phyloP scores from a whole-genome alignment of 2,888 invertebrate species.

The Drosophila neonasuta region DNA sequence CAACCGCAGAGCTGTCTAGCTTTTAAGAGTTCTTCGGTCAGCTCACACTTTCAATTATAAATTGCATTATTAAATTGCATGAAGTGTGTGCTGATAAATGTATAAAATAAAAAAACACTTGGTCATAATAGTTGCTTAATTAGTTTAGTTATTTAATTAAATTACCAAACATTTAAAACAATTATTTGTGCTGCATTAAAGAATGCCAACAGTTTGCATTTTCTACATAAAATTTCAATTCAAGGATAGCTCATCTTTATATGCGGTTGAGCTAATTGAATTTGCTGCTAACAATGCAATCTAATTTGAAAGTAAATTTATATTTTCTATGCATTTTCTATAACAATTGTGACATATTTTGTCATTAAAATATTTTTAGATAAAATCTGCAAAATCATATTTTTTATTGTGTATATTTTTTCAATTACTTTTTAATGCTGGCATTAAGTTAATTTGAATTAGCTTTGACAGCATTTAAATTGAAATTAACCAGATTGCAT shows the following conservation, averaged over 20 bases:
- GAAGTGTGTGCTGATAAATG: neutral
- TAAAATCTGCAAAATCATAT: neutral
- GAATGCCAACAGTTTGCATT: neutral
- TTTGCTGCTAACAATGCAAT: neutral
- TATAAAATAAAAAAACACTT: neutral
- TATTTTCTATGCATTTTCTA: too few relatives aligned
- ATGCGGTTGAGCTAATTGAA: neutral
- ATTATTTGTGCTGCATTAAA: neutral
- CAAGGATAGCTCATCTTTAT: neutral
- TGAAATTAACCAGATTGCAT: slow-evolving; percentile 40
- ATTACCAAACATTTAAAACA: neutral
- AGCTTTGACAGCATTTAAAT: slow-evolving; percentile 35
- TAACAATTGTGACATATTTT: too few relatives aligned
- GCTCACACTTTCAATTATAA: neutral
- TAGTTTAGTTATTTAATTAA: neutral
- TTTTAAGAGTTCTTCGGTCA: slow-evolving; percentile 11
- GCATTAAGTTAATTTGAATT: too few relatives aligned
- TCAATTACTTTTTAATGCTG: neutral
- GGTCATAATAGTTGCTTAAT: neutral
- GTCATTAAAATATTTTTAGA: neutral
- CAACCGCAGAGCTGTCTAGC: slow-evolving; percentile 19
- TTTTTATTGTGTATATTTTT: slow-evolving; percentile 28
- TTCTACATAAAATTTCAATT: neutral
- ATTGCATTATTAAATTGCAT: slow-evolving; percentile 1
- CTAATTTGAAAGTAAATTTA: neutral